Conservation (phyloP, 2,113 vertebrate genomes). For the Phocoena sinus region DNA sequence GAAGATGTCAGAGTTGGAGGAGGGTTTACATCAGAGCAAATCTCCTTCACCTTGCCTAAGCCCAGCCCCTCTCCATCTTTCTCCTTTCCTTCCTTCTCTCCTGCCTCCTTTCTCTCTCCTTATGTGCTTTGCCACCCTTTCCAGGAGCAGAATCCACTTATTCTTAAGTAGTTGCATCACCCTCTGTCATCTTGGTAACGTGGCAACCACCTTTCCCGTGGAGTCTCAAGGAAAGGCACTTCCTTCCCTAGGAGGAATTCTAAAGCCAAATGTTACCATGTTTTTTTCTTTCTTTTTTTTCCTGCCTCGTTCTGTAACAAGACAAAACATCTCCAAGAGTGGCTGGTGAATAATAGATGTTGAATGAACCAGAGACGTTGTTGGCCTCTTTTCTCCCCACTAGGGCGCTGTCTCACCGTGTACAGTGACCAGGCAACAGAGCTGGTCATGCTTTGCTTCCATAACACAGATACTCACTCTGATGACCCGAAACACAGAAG, state of each 20-base stretch:
- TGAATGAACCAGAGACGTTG: background rate
- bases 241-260: background rate
- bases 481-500: background rate
- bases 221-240: background rate
- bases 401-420: rapidly evolving
- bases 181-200: background rate
- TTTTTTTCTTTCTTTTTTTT: background rate
- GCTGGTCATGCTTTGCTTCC: background rate
- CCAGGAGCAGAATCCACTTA: background rate
- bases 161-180: background rate
- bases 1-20: background rate
- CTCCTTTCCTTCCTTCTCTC: background rate
- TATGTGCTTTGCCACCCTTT: background rate
- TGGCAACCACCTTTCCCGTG: background rate
- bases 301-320: constrained; percentile 8
- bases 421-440: background rate
- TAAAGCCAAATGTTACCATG: background rate
- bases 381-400: background rate
- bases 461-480: background rate
- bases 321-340: background rate
- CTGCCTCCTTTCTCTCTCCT: background rate
- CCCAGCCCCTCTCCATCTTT: background rate
- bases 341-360: background rate
- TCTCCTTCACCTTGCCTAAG: background rate
- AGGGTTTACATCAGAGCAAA: background rate